Evolutionary conservation across 1,140 invertebrate genomes (phyloP).

Genomic region (Drosophila pectinifera): DNA sequence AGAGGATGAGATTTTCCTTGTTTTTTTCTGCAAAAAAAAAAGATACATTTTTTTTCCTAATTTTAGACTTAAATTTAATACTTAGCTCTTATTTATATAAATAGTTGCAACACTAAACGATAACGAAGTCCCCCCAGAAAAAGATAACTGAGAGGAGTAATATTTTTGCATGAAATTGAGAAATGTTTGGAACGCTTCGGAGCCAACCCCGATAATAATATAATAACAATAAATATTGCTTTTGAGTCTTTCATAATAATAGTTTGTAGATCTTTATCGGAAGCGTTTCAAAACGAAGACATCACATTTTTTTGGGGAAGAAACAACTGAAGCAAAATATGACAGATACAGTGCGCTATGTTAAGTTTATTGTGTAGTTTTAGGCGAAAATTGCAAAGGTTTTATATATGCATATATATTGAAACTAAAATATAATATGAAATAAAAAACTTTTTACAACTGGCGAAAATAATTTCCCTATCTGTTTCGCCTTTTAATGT

Average conservation of each 20-base stretch:
- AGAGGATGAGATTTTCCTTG: constrained; percentile 37
- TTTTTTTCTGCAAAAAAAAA: constrained; percentile 38
- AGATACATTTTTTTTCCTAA: constrained; percentile 65
- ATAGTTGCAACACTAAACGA: constrained; percentile 36
- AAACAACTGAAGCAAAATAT: constrained; percentile 12
- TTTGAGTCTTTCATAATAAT: constrained; percentile 79
- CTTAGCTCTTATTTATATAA: constrained; percentile 66
- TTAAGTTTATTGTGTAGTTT: constrained; percentile 83
- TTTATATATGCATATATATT: constrained; percentile 56
- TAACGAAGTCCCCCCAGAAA: constrained; percentile 4
- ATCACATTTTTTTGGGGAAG: constrained; percentile 31
- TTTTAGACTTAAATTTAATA: constrained; percentile 64
- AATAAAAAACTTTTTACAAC: constrained; percentile 69
- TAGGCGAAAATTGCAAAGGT: constrained; percentile 71
- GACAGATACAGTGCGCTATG: constrained; percentile 63
- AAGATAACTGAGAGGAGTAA: not conserved
- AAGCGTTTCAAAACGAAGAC: constrained; percentile 18
- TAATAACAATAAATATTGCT: constrained; percentile 65
- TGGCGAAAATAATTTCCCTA: constrained; percentile 51
- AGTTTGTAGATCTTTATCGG: constrained; percentile 20
- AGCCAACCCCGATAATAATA: constrained; percentile 30
- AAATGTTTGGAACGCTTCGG: constrained; percentile 46
- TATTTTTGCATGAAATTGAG: constrained; percentile 54
- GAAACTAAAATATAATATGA: constrained; percentile 51
- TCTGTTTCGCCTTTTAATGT: too few relatives aligned